phyloP scores from a whole-genome alignment of 2,113 vertebrate genomes.

The Campylomormyrus tamandua region DNA sequence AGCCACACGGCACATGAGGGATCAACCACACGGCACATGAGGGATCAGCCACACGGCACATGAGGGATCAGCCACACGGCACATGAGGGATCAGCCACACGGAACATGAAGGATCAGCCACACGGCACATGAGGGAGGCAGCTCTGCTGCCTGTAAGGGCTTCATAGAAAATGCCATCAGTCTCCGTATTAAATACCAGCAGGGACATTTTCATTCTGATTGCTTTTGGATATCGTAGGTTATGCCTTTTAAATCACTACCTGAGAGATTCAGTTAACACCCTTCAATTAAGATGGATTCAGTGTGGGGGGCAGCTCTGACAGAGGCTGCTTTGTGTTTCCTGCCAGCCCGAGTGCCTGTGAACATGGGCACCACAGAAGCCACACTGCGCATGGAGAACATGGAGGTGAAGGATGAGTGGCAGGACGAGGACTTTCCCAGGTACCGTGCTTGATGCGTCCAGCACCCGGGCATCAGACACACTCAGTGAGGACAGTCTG shows the following conservation, averaged over 20 bases:
- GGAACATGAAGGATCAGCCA: too few relatives aligned
- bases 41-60: too few relatives aligned
- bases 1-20: too few relatives aligned
- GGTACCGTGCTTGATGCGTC: slow-evolving; percentile 45
- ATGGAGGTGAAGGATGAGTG: slow-evolving; percentile 87
- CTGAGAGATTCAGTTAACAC: not conserved
- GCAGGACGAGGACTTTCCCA: slow-evolving; percentile 86
- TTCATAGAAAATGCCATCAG: not conserved
- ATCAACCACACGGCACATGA: too few relatives aligned
- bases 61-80: too few relatives aligned
- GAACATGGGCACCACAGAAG: slow-evolving; percentile 80
- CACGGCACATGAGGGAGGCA: not conserved
- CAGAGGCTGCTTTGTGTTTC: slow-evolving; percentile 2
- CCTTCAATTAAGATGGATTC: not conserved
- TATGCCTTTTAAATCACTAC: not conserved
- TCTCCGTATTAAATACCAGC: not conserved
- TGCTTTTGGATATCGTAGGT: not conserved
- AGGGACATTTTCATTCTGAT: not conserved
- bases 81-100: too few relatives aligned
- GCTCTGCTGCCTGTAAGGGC: not conserved
- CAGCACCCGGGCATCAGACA: not conserved
- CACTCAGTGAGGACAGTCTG: not conserved
- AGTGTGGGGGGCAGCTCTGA: not conserved
- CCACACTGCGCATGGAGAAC: slow-evolving; percentile 78
- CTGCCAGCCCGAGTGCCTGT: slow-evolving; percentile 30